Base-by-base conservation (phyloP, 64 coral and sea anemone species). In the Stichodactyla helianthus region DNA sequence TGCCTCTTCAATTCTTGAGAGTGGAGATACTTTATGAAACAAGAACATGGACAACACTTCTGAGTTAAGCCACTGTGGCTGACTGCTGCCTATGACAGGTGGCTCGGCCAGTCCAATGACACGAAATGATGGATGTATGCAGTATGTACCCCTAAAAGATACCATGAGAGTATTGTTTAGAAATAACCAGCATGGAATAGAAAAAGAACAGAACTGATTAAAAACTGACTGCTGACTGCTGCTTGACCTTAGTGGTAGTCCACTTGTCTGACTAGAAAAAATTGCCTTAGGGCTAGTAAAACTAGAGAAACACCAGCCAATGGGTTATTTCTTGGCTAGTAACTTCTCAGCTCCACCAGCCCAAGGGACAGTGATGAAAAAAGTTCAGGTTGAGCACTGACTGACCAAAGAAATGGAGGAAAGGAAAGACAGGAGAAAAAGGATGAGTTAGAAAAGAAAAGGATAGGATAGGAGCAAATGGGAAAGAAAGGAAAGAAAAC, bases 41-140 rank as follows among this genome's bases (percentile, higher is more conserved):
- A 99, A 58, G 82, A 99, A 99, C 90, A 99, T 92, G 61, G 93
- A 78, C 27, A 99, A 79, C 10, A 99, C 79, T 28, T 99, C 96
- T 4, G 97, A 99, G 88, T 91, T 95, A 10, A 99, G 90, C 97
- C 97, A 99, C 53, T 92, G 97, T 9, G 81, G 85, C 54, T 99
- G 97, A 87, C 80, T 88, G 20, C 89, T 92, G 17, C 90, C 80
- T 27, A 92, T 51, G 10, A 92, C 20, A 35, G 95, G 95, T 59
- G 95, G 95, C 87, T 98, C 95, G 51, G 89, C 95, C 44, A 98
- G 59, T 84, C 92, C 95, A 82, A 92, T 88, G 84, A 98, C 82
- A 87, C 95, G 92, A 86, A 98, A 98, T 50, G 95, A 93, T 19
- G 92, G 95, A 53, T 98, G 95, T 53, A 98, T 98, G 55, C 84